Evolutionary conservation across 2,113 vertebrate genomes (phyloP).

Genomic region (Dissostichus mawsoni): DNA sequence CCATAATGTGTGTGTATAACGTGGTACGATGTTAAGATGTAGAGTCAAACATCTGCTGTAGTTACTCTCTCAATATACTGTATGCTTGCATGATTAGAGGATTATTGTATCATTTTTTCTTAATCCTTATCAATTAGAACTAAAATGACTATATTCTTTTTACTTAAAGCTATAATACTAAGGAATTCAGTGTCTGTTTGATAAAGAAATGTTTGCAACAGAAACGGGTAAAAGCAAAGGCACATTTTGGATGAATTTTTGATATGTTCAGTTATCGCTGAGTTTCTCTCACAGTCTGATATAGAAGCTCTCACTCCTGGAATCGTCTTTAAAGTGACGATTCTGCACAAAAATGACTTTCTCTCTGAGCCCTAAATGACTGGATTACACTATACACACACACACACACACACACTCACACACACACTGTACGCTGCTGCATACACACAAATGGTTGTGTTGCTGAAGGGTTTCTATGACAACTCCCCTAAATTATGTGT

Average conservation of each 20-base stretch:
- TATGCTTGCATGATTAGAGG: background rate
- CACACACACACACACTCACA: constrained; percentile 29
- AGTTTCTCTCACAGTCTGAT: constrained; percentile 12
- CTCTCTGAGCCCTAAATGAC: constrained; percentile 54
- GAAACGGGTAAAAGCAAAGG: too few species aligned
- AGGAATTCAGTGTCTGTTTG: background rate
- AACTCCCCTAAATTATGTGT: background rate
- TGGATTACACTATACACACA: constrained; percentile 53
- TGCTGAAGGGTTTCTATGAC: too few species aligned
- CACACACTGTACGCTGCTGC: background rate
- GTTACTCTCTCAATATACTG: background rate
- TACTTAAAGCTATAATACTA: background rate
- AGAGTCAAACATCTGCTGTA: background rate
- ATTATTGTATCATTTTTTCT: too few species aligned
- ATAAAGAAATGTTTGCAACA: background rate
- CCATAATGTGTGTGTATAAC: background rate
- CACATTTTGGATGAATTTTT: too few species aligned
- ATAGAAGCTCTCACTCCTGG: constrained; percentile 15
- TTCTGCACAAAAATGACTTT: constrained; percentile 62
- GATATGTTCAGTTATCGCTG: background rate
- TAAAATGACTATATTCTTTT: background rate
- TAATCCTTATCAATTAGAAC: background rate
- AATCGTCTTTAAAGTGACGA: constrained; percentile 57
- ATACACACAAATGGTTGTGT: too few species aligned
- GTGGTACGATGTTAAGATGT: background rate